These are phyloP conservation scores for Leptinotarsa defecta DNA, from an alignment of 1,140 invertebrate genomes.

Conservation along the genomic window DNA sequence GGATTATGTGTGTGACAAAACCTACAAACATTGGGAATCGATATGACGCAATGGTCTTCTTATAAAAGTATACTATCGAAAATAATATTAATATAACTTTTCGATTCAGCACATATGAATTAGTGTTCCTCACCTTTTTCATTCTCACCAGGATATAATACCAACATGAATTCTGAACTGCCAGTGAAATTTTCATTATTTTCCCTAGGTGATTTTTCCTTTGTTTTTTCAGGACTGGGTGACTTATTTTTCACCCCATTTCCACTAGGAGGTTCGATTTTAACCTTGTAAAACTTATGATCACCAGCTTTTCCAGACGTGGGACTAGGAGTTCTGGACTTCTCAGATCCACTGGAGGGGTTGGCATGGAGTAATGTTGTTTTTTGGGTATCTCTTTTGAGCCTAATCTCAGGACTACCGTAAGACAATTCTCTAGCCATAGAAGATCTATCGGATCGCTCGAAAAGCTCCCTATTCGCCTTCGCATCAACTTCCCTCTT, in stretches of 20 bases:
- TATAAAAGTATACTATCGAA: too few species aligned
- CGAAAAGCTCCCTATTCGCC: conserved; percentile 48
- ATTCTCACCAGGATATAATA: conserved; percentile 70
- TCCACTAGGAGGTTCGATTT: conserved; percentile 30
- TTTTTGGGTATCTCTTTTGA: conserved; percentile 38
- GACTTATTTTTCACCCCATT: conserved; percentile 29
- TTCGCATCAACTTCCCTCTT: conserved; percentile 37
- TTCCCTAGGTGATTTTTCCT: conserved; percentile 37
- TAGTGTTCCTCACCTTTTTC: conserved; percentile 55
- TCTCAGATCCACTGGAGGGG: conserved; percentile 15
- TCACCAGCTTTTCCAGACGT: conserved; percentile 15
- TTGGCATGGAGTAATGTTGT: not conserved
- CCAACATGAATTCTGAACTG: conserved; percentile 80
- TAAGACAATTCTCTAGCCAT: conserved; percentile 51
- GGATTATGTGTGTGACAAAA: too few species aligned
- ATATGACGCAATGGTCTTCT: too few species aligned
- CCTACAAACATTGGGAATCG: too few species aligned
- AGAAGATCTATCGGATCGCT: conserved; percentile 50
- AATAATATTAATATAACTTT: too few species aligned
- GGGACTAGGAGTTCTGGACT: conserved; percentile 28
- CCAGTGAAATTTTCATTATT: conserved; percentile 49
- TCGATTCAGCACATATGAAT: not conserved
- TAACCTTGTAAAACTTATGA: conserved; percentile 35
- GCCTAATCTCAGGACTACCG: conserved; percentile 51
- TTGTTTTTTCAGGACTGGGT: conserved; percentile 30